A percentile compares a stretch with the other conserved stretches of the same genome.
Conservation (phyloP, 2,113 vertebrate genomes). For the Caranx melampygus region DNA sequence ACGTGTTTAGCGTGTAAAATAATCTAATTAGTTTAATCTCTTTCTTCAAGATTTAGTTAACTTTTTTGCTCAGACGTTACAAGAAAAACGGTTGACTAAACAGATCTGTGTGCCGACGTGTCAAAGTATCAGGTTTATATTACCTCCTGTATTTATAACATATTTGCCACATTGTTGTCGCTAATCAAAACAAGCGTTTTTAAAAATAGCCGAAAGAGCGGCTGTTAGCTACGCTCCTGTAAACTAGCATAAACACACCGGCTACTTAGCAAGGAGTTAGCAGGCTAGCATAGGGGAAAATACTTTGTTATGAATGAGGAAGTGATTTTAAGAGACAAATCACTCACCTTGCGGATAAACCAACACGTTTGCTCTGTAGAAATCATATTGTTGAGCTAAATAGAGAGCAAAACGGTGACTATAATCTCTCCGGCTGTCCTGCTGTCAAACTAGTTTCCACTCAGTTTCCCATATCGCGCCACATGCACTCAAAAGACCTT, state of each 20-base stretch:
- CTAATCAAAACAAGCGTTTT: neutral
- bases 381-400: conserved; percentile 69
- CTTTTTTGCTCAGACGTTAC: neutral
- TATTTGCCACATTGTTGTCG: neutral
- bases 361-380: conserved; percentile 75
- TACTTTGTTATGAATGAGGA: neutral
- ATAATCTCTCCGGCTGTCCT: conserved; percentile 1
- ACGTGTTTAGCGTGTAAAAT: too few relatives aligned
- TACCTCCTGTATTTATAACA: neutral
- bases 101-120: neutral
- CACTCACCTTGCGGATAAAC: conserved; percentile 85
- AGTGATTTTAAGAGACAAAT: neutral
- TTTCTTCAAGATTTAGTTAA: neutral
- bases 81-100: neutral
- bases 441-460: conserved; percentile 50
- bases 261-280: conserved; percentile 34
- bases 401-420: neutral
- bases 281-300: neutral
- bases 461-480: conserved; percentile 76
- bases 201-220: neutral
- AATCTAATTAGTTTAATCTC: neutral
- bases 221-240: neutral
- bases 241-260: conserved; percentile 35
- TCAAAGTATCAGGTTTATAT: neutral
- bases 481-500: conserved; percentile 80